phyloP scores from a whole-genome alignment of 2,113 vertebrate genomes.

The Passer domesticus region DNA sequence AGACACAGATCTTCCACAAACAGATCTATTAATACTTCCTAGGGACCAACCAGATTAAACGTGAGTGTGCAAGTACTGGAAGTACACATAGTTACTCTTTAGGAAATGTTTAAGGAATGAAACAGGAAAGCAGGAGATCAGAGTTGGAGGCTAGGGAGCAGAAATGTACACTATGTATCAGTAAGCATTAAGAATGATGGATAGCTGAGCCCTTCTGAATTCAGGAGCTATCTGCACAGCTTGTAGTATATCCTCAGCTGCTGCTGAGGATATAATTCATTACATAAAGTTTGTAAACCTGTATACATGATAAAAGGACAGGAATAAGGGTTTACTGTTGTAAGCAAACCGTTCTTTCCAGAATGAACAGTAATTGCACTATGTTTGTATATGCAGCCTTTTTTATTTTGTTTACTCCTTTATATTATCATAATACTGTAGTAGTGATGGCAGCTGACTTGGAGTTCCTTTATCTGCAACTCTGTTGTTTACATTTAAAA shows the following conservation, averaged over 20 bases:
- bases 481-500: not conserved
- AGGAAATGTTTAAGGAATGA: not conserved
- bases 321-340: not conserved
- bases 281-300: not conserved
- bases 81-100: not conserved
- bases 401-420: not conserved
- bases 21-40: not conserved
- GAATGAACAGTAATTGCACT: not conserved
- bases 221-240: not conserved
- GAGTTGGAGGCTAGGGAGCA: not conserved
- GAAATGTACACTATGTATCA: not conserved
- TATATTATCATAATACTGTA: not conserved
- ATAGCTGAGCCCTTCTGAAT: not conserved
- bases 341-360: not conserved
- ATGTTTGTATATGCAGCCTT: not conserved
- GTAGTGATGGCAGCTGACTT: not conserved
- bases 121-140: not conserved
- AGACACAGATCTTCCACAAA: not conserved
- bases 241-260: not conserved
- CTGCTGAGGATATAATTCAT: not conserved
- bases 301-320: not conserved
- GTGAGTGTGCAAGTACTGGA: not conserved
- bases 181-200: not conserved
- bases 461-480: not conserved
- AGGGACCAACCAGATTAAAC: not conserved